phyloP scores from a whole-genome alignment of 2,888 invertebrate genomes.

The Apamea crenata region DNA sequence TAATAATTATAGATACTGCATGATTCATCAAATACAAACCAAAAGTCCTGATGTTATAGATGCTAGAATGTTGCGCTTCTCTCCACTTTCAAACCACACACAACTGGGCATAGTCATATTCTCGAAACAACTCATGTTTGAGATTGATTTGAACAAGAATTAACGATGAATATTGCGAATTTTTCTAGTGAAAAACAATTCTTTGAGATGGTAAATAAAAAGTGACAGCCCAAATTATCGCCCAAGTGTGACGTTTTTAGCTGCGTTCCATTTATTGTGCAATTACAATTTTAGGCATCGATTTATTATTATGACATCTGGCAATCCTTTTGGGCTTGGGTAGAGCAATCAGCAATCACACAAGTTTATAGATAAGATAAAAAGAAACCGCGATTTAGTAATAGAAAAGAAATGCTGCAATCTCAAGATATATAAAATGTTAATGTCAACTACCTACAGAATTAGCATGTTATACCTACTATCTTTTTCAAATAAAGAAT shows the following conservation, averaged over 20 bases:
- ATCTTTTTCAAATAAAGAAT: no score
- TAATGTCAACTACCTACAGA: no score
- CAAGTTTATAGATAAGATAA: neutral
- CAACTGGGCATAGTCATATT: constrained; percentile 94
- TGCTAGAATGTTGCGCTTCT: constrained; percentile 96
- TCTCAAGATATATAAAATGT: no score
- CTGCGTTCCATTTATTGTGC: constrained; percentile 24
- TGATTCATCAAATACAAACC: constrained; percentile 91
- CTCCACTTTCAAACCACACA: constrained; percentile 96
- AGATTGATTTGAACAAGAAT: constrained; percentile 42
- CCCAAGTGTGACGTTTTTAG: constrained; percentile 31
- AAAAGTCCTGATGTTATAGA: constrained; percentile 96
- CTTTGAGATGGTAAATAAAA: constrained; percentile 57
- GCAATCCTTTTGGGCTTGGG: neutral
- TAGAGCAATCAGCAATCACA: neutral
- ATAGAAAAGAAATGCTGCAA: neutral
- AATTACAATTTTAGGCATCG: constrained; percentile 18
- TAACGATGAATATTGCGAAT: constrained; percentile 39
- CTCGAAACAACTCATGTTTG: constrained; percentile 92
- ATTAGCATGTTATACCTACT: no score
- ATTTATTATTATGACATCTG: neutral
- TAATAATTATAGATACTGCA: constrained; percentile 51
- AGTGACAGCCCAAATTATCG: constrained; percentile 40
- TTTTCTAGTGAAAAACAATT: constrained; percentile 57
- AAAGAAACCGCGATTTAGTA: neutral